A percentile compares a stretch with the other conserved stretches of the same genome.
Evolutionary conservation across 2,888 invertebrate species (phyloP).

Genomic region (Liposcelis brunnea): DNA sequence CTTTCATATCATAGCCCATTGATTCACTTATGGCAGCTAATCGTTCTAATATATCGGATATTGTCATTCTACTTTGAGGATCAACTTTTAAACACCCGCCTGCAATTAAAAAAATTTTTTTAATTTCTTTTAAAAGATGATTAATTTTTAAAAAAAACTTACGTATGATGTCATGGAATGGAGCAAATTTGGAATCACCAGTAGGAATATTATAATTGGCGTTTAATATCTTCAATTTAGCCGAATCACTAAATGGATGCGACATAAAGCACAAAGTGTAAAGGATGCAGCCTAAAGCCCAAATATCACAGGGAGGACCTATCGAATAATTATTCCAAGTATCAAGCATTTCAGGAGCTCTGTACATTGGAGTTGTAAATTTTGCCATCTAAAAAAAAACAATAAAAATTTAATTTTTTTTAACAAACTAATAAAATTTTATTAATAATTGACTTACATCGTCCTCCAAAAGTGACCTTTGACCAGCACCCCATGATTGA

Average conservation of each 20-base stretch:
- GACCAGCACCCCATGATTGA: conserved; percentile 80
- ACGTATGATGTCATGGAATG: conserved; percentile 58
- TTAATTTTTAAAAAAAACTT: conserved; percentile 8
- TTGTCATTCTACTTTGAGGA: conserved; percentile 62
- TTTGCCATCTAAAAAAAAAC: conserved; percentile 49
- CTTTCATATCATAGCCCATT: conserved; percentile 63
- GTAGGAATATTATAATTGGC: conserved; percentile 80
- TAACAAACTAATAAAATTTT: conserved; percentile 7
- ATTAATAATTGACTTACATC: conserved; percentile 40
- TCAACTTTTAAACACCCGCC: conserved; percentile 66
- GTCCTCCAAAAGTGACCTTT: conserved; percentile 82
- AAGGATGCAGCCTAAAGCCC: conserved; percentile 94
- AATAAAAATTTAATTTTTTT: conserved; percentile 8
- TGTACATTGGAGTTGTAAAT: conserved; percentile 85
- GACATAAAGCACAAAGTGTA: conserved; percentile 82
- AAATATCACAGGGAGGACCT: conserved; percentile 78
- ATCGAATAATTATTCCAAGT: conserved; percentile 93
- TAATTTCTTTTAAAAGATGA: neutral
- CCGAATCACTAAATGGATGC: conserved; percentile 90
- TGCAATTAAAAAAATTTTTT: conserved; percentile 23
- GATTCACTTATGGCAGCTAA: conserved; percentile 79
- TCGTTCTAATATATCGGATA: conserved; percentile 65
- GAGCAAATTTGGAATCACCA: conserved; percentile 59
- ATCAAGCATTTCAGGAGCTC: conserved; percentile 96
- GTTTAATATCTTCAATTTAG: conserved; percentile 90